A percentile compares a stretch with the other conserved stretches of the same genome.
phyloP scores from a whole-genome alignment of 2,113 vertebrate species.

The Anas platyrhynchos region DNA sequence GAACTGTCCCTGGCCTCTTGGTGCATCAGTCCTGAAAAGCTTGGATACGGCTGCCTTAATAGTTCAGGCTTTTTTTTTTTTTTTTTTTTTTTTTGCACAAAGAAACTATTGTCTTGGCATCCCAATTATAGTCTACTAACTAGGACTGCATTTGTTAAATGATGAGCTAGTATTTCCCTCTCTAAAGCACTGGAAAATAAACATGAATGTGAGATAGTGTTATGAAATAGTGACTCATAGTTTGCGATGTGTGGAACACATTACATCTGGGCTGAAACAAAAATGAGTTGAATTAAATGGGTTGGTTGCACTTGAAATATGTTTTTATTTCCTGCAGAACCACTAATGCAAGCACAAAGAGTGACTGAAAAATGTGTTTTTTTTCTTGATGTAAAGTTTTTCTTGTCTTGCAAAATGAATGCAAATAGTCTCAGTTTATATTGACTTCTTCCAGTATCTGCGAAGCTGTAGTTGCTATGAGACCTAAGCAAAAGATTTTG shows the following conservation, averaged over 20 bases:
- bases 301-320: background rate
- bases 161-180: background rate
- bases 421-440: background rate
- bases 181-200: background rate
- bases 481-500: background rate
- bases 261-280: background rate
- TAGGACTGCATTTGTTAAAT: background rate
- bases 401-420: background rate
- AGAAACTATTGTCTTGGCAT: background rate
- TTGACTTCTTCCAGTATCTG: background rate
- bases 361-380: background rate
- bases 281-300: background rate
- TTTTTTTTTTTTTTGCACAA: background rate
- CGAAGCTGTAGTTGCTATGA: background rate
- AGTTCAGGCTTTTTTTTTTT: background rate
- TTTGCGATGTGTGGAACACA: background rate
- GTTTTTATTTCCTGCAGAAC: background rate
- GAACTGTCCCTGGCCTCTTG: background rate
- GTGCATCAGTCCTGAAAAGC: background rate
- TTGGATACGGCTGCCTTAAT: background rate
- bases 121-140: background rate
- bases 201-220: background rate
- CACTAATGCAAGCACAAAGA: background rate
- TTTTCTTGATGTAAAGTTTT: background rate
- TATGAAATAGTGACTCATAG: background rate